Conservation (phyloP, 2,113 vertebrate genomes). For the Crotalus viridis region DNA sequence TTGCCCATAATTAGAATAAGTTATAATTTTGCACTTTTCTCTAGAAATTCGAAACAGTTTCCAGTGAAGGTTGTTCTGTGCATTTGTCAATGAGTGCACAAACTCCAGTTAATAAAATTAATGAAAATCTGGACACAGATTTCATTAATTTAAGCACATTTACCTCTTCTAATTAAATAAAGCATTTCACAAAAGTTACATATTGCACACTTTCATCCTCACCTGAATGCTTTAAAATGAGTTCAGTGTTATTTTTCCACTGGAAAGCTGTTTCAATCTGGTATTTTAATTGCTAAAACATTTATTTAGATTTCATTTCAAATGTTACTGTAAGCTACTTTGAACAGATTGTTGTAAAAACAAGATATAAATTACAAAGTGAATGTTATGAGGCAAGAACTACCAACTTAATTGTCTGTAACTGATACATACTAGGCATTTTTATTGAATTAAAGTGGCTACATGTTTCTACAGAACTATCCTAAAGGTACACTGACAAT, state of each 20-base stretch:
- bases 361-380: conserved; percentile 12
- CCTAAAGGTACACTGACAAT: neutral
- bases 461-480: neutral
- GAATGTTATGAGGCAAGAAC: neutral
- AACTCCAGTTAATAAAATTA: neutral
- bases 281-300: neutral
- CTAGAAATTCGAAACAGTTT: conserved; percentile 5
- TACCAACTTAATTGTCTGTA: neutral
- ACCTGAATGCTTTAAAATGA: neutral
- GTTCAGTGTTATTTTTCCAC: neutral
- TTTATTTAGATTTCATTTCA: neutral
- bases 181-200: neutral
- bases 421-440: neutral
- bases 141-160: neutral
- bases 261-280: neutral
- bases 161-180: neutral
- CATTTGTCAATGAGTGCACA: neutral
- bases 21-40: neutral
- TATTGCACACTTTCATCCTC: neutral
- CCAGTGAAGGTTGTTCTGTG: conserved; percentile 1
- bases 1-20: neutral
- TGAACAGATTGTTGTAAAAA: conserved; percentile 18
- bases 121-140: neutral
- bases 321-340: conserved; percentile 3
- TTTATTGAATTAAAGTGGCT: conserved; percentile 4